Evolutionary conservation across 2,113 vertebrate genomes (phyloP).

Genomic region (Muntiacus reevesi): DNA sequence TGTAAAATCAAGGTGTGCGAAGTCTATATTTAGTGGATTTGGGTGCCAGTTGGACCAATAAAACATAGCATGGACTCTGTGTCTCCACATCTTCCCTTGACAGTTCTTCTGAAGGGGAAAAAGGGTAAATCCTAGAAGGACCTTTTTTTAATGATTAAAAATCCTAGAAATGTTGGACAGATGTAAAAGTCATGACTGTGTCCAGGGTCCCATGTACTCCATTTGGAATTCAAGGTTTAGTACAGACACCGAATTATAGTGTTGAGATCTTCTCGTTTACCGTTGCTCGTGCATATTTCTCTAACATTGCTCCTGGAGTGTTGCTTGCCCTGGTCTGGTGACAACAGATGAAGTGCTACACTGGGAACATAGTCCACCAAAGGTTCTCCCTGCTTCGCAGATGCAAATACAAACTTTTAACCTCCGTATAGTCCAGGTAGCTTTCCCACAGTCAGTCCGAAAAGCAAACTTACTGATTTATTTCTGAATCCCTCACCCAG

Average conservation of each 20-base stretch:
- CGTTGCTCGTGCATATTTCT: background rate
- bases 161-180: background rate
- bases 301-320: background rate
- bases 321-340: background rate
- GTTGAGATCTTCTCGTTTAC: background rate
- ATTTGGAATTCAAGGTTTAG: background rate
- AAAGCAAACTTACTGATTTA: background rate
- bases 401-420: background rate
- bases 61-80: background rate
- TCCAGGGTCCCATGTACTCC: background rate
- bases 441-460: background rate
- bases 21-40: background rate
- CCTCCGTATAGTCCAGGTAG: background rate
- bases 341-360: rapidly evolving
- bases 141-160: background rate
- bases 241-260: background rate
- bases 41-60: background rate
- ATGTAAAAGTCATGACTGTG: background rate
- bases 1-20: background rate
- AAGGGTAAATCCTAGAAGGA: background rate
- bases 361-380: background rate
- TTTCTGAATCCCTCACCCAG: background rate
- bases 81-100: background rate
- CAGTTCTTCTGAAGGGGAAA: background rate
- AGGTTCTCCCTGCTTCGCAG: background rate